Evolutionary conservation across 53 echinoderm and acorn worm genomes (phyloP).

Genomic region (Actinopyga echinites): DNA sequence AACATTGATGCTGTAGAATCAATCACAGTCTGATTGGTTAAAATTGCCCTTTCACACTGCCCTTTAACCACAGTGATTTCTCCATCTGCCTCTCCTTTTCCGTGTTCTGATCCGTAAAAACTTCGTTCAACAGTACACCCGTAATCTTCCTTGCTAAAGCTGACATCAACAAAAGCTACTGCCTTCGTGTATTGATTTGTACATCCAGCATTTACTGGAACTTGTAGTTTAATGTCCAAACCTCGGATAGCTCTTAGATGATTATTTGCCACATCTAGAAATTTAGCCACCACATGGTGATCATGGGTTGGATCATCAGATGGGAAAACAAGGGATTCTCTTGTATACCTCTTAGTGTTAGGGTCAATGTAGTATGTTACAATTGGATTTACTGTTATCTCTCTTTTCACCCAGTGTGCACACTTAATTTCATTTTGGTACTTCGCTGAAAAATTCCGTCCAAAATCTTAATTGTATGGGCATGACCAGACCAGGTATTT

Average conservation of each 20-base stretch:
- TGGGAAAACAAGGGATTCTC: constrained; percentile 5
- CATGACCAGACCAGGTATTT: constrained; percentile 19
- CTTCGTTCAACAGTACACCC: constrained; percentile 11
- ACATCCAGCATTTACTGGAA: constrained; percentile 26
- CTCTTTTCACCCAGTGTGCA: constrained; percentile 14
- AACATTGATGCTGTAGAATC: constrained; percentile 5
- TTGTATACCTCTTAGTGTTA: background rate
- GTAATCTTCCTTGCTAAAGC: background rate
- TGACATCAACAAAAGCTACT: constrained; percentile 8
- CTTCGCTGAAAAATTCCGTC: constrained; percentile 4
- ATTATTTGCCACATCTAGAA: background rate
- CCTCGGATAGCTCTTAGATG: background rate
- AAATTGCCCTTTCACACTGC: background rate
- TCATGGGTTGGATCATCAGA: constrained; percentile 33
- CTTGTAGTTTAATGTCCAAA: background rate
- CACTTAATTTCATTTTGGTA: constrained; percentile 4
- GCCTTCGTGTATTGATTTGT: constrained; percentile 22
- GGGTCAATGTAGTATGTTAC: constrained; percentile 7
- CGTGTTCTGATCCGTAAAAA: constrained; percentile 24
- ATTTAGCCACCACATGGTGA: constrained; percentile 3
- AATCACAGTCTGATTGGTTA: background rate
- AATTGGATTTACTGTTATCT: constrained; percentile 10
- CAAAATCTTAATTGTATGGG: background rate
- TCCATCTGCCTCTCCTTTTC: constrained; percentile 20
- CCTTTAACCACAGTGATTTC: constrained; percentile 22